Evolutionary conservation across 2,797 vertebrate species (phyloP), one percentile per base, ranked within the genome.

Genomic region (Leucoraja ocellata): DNA sequence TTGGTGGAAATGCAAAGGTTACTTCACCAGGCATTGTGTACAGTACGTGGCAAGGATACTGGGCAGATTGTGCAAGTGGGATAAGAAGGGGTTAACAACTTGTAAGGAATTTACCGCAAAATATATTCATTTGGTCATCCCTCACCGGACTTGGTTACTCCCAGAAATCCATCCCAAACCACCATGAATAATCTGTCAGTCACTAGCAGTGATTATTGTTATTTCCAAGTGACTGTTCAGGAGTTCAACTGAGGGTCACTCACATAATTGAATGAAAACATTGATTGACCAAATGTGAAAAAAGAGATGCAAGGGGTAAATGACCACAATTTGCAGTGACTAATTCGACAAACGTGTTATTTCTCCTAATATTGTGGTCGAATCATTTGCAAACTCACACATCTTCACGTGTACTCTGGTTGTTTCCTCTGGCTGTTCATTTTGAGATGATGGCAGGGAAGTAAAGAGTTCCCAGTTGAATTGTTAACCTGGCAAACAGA

Each of bases 241-340:
- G 21, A 92, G 90, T 92, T 92, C 90, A 92, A 6, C 39, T n/a
- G 71, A 76, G 25, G 90, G 90, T 74, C 90, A 92, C 39, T 54
- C 71, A 92, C 71, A 76, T 74, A 74, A 92, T 76, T 25, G 90
- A 54, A 54, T 58, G 39, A 58, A 76, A 92, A 92, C 90, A 92
- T 92, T 92, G 90, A 92, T 92, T 92, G 90, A 25, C 23, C 36
- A 28, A 74, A 54, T 74, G 90, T 54, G 14, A 92, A 74, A 92
- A 39, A 25, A 74, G 54, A 58, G 61, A 68, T 54, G 71, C 23
- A 25, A n/a, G 23, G 36, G 90, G 76, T 28, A 92, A 76, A 74
- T 74, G 46, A 76, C 54, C 90, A 76, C 90, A 92, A 91, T 92
- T 92, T 74, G 71, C 90, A 76, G 71, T 28, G 46, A 92, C 71